phyloP scores from a whole-genome alignment of 2,888 invertebrate species.

The Graphium colonna region DNA sequence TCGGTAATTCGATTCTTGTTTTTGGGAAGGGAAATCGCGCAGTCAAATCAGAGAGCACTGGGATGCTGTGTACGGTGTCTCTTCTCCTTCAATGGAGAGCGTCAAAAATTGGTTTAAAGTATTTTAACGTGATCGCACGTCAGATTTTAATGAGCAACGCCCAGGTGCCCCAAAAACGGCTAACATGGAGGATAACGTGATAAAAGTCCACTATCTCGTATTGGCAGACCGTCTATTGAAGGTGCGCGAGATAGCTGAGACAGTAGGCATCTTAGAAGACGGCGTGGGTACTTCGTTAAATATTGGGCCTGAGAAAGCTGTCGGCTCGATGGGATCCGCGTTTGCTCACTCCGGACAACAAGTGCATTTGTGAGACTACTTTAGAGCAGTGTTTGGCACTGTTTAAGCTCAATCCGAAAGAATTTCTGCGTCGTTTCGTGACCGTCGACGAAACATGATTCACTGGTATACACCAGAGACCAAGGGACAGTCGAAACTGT shows the following conservation, averaged over 20 bases:
- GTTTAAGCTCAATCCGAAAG: constrained; percentile 38
- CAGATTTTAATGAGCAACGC: constrained; percentile 31
- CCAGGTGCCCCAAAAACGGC: constrained; percentile 24
- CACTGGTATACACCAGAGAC: constrained; percentile 1
- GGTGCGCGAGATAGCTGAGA: constrained; percentile 37
- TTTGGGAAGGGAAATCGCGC: neutral
- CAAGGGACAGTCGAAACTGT: no score
- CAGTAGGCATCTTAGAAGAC: constrained; percentile 35
- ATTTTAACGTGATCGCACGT: constrained; percentile 29
- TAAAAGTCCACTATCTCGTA: constrained; percentile 37
- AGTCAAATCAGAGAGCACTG: neutral
- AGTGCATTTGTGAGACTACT: constrained; percentile 35
- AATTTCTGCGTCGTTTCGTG: constrained; percentile 39
- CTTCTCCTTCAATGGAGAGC: neutral
- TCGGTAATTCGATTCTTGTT: neutral
- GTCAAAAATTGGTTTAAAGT: constrained; percentile 28
- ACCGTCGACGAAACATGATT: neutral
- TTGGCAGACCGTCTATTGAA: constrained; percentile 38
- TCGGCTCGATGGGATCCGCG: constrained; percentile 43
- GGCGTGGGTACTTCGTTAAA: constrained; percentile 33
- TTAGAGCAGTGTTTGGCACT: constrained; percentile 28
- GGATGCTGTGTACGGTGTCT: no score
- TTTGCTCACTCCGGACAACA: no score
- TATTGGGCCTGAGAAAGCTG: constrained; percentile 22
- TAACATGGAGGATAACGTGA: constrained; percentile 25